Base-by-base conservation (phyloP, 2,797 vertebrate genomes). In the Nasua narica region DNA sequence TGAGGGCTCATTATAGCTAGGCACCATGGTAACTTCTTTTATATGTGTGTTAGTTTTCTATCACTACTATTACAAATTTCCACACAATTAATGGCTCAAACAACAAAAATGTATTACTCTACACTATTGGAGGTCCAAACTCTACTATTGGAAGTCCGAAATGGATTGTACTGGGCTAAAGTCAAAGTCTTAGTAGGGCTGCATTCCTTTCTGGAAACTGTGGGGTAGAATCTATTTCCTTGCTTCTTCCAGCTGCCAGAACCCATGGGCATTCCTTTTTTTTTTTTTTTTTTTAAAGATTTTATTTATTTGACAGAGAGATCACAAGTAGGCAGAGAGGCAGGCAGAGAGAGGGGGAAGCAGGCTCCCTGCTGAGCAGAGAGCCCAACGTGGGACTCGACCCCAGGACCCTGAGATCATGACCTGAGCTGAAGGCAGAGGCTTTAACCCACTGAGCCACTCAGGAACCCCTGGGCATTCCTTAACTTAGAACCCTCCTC, bases 121-220 rank as follows among this genome's bases (percentile, higher is more conserved):
- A 65, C 19, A 72, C 23, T 90, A 50, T 50, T 52, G 7, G 54
- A 76, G 6, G 35, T 65, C 56, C 43, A 43, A 43, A 37, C 67
- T 65, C 91, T 87, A 65, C 23, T 90, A 50, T 50, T 46, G 18
- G 69, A 96, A 96, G 27, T 93, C 48, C 58, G 83, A 92, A 67
- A 48, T 81, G 10, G 50, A 18, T 77, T 88, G 95, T 46, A 25
- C 3, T 65, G 69, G 83, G 6, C 72, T 87, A 60, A 90, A 94
- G 65, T 82, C 29, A 60, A 35, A 35, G 19, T 72, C n/a, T 81
- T 18, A 70, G 52, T 14, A 52, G 32, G 27, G 21, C 52, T 82
- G 40, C 4, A 37, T 77, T 90, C 19, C 62, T 74, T 85, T 77
- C 48, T 82, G 52, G 52, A 65, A 89, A 62, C 58, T 32, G 7